These are phyloP conservation scores for Plecotus auritus DNA, from an alignment of 2,113 vertebrate genomes.

Conservation along the genomic window DNA sequence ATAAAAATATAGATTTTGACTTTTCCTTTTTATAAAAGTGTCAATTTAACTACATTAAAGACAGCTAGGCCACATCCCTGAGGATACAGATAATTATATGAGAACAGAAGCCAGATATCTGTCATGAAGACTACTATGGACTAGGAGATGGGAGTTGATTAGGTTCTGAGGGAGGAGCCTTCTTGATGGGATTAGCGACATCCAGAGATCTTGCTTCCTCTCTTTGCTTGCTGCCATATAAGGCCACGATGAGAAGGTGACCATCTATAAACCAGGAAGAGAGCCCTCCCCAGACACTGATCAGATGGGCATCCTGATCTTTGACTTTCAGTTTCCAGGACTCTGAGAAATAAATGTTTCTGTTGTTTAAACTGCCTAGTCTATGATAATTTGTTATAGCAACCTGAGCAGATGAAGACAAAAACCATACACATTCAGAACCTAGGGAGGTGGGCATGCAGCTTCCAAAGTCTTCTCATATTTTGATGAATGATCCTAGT, in stretches of 20 bases:
- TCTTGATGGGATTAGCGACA: background rate
- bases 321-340: background rate
- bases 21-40: background rate
- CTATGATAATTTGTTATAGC: accelerated
- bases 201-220: background rate
- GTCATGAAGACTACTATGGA: accelerated
- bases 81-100: background rate
- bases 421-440: accelerated
- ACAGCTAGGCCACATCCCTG: background rate
- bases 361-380: background rate
- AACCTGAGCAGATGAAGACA: background rate
- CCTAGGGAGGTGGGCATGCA: accelerated
- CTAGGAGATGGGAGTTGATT: background rate
- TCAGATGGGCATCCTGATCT: background rate
- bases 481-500: background rate
- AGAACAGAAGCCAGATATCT: background rate
- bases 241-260: background rate
- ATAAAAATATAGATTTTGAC: background rate
- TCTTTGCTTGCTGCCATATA: accelerated
- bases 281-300: background rate
- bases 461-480: too few species aligned
- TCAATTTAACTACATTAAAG: background rate
- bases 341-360: background rate
- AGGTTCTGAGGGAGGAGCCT: background rate
- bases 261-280: background rate